phyloP scores from a whole-genome alignment of 2,113 vertebrate genomes.

The Sorex fumeus region DNA sequence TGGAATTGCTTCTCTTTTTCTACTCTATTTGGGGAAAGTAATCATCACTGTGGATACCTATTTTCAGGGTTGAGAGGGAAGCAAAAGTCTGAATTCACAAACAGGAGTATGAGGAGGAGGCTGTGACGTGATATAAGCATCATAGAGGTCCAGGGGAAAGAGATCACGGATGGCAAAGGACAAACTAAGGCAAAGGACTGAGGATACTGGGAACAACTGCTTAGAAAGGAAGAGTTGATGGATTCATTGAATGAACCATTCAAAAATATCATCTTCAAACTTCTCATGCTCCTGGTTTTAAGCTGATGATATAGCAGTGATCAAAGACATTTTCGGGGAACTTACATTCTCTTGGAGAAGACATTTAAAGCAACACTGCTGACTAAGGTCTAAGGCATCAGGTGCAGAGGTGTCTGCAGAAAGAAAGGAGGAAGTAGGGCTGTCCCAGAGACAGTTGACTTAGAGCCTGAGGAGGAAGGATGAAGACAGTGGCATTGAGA shows the following conservation, averaged over 20 bases:
- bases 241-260: neutral
- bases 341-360: neutral
- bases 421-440: neutral
- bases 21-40: neutral
- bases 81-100: neutral
- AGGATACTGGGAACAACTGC: neutral
- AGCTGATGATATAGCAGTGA: neutral
- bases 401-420: neutral
- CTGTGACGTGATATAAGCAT: neutral
- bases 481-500: no score
- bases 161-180: neutral
- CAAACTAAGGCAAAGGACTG: neutral
- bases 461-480: neutral
- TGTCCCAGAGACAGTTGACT: neutral
- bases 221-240: neutral
- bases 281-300: neutral
- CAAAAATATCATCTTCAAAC: neutral
- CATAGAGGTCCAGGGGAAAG: neutral
- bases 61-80: neutral
- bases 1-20: slow-evolving; percentile 14
- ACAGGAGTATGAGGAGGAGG: neutral
- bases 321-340: neutral
- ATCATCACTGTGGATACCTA: neutral
- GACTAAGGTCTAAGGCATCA: neutral
- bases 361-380: neutral